Conservation (phyloP, 2,113 vertebrate genomes). For the Chaenogobius annularis region DNA sequence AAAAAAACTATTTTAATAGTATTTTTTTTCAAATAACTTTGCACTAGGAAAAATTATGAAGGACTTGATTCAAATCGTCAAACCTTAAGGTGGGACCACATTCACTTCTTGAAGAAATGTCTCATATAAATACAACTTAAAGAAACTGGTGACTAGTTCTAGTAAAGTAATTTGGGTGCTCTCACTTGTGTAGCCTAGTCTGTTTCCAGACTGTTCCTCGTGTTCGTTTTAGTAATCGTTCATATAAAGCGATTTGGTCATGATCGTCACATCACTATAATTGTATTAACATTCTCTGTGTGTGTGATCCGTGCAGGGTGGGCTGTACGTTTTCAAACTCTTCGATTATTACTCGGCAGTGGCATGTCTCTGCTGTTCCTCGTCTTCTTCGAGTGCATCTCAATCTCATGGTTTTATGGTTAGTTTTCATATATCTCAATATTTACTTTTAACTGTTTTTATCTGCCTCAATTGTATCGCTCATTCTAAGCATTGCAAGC, state of each 20-base stretch:
- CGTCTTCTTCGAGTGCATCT: constrained; percentile 97
- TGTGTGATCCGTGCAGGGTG: constrained; percentile 80
- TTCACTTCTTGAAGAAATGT: no score
- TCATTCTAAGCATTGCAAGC: neutral
- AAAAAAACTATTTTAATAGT: no score
- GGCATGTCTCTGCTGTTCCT: constrained; percentile 98
- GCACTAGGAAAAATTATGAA: no score
- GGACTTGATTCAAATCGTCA: no score
- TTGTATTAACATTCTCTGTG: neutral
- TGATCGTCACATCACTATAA: neutral
- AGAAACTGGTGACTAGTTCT: no score
- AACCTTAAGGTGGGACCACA: no score
- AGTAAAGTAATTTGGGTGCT: no score
- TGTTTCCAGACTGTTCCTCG: neutral
- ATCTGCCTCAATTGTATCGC: neutral
- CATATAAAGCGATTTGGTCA: no score
- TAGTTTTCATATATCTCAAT: constrained; percentile 43
- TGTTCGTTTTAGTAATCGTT: no score
- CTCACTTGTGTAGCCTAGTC: no score
- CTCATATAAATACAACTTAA: no score
- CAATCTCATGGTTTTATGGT: constrained; percentile 99
- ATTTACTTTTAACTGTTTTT: neutral
- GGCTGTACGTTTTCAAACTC: constrained; percentile 97
- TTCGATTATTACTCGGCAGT: constrained; percentile 99
- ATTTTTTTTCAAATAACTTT: no score